These are phyloP conservation scores for Cyclargus thomasi DNA, from an alignment of 1,140 invertebrate species.

Conservation along the genomic window DNA sequence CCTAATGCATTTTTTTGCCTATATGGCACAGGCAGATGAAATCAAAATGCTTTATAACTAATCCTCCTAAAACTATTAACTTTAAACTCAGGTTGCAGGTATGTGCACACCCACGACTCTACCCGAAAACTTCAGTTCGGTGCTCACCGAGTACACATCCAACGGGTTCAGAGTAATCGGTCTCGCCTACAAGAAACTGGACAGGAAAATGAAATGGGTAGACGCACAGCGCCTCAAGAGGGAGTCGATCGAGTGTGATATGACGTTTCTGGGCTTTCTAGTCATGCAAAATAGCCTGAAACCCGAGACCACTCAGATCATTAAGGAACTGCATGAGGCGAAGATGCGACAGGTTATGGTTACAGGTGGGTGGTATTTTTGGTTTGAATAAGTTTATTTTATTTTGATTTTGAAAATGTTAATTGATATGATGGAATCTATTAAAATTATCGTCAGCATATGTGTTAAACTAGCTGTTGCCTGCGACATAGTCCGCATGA, in stretches of 20 bases:
- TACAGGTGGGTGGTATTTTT: slow-evolving; percentile 82
- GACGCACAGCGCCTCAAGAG: slow-evolving; percentile 76
- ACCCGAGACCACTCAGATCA: slow-evolving; percentile 86
- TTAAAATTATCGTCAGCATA: too few species aligned
- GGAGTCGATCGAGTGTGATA: slow-evolving; percentile 84
- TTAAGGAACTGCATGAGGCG: slow-evolving; percentile 84
- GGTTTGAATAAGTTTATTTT: too few species aligned
- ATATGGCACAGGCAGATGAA: neutral
- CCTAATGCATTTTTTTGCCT: too few species aligned
- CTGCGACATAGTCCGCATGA: too few species aligned
- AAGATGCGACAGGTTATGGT: slow-evolving; percentile 94
- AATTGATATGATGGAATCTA: too few species aligned
- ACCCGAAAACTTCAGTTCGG: slow-evolving; percentile 82
- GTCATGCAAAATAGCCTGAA: slow-evolving; percentile 94
- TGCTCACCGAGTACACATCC: slow-evolving; percentile 87
- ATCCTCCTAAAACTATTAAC: slow-evolving; percentile 7
- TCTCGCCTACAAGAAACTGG: slow-evolving; percentile 82
- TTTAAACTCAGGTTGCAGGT: slow-evolving; percentile 54
- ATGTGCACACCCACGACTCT: slow-evolving; percentile 73
- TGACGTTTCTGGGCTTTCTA: slow-evolving; percentile 90
- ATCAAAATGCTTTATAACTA: neutral
- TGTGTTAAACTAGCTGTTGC: too few species aligned
- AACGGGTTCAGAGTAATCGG: slow-evolving; percentile 93
- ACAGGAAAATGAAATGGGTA: slow-evolving; percentile 77
- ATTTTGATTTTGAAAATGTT: too few species aligned